Base-by-base conservation (phyloP, 2,888 invertebrate species). In the Xylophagus ater region DNA sequence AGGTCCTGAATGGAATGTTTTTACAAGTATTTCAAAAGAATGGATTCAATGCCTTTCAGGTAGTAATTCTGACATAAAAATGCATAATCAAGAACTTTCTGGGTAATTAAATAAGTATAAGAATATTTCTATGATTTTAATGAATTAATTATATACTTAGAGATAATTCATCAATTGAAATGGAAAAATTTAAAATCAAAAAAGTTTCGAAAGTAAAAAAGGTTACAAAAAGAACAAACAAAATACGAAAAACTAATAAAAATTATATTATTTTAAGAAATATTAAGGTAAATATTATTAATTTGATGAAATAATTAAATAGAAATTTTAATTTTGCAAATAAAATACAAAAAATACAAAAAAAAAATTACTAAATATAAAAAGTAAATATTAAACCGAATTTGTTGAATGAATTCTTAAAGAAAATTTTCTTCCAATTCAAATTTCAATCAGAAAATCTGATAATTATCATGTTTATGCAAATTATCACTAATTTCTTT, bases 251-350 rank as follows among this genome's bases (percentile, higher is more conserved):
- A 29, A 30, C 23, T 7, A 37, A 21, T n/a, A 29, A 30, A 21
- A 30, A 15, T 21, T 20, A 30, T 15, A 21, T 30, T 9, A 23
- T 37, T 3, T 20, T 37, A 15, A 29, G 21, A 13, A 37, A 37
- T 37, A 37, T 37, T 14, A 37, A 37, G 37, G 37, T 37, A 13
- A 15, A n/a, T n/a, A n/a, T n/a, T n/a, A n/a, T n/a, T n/a, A n/a
- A n/a, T n/a, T n/a, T n/a, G n/a, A n/a, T n/a, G n/a, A n/a, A n/a
- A n/a, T n/a, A n/a, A n/a, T n/a, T n/a, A n/a, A n/a, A n/a, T n/a
- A n/a, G n/a, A n/a, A n/a, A n/a, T n/a, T n/a, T n/a, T n/a, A n/a
- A n/a, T n/a, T n/a, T n/a, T n/a, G n/a, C n/a, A n/a, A n/a, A n/a
- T n/a, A n/a, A n/a, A n/a, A n/a, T n/a, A n/a, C n/a, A n/a, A n/a